phyloP scores from a whole-genome alignment of 2,113 vertebrate genomes.

The Verasper variegatus region DNA sequence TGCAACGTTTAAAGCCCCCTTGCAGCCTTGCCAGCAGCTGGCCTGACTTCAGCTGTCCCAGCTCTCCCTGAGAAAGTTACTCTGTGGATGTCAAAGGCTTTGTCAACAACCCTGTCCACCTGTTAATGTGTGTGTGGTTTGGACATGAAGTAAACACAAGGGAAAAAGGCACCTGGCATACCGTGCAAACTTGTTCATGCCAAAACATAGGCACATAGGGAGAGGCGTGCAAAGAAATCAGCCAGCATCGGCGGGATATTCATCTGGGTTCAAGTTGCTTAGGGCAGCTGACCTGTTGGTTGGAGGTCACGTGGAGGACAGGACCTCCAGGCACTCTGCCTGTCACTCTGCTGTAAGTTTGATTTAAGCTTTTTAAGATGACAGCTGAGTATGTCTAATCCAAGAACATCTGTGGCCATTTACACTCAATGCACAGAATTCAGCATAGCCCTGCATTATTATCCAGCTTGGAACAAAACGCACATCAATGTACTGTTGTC shows the following conservation, averaged over 20 bases:
- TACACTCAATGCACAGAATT: not conserved
- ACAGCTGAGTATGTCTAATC: not conserved
- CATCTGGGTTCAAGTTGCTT: conserved; percentile 16
- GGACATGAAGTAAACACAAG: conserved; percentile 14
- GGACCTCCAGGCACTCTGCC: conserved; percentile 30
- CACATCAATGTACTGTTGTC: conserved; percentile 26
- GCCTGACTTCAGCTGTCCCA: conserved; percentile 6
- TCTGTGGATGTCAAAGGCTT: not conserved
- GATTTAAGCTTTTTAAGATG: conserved; percentile 40
- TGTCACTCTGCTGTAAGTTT: not conserved
- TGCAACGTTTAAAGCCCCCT: not conserved
- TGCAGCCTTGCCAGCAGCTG: not conserved
- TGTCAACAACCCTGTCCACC: conserved; percentile 28
- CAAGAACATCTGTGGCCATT: not conserved
- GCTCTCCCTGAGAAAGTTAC: conserved; percentile 4
- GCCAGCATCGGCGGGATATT: not conserved
- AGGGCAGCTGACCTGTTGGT: conserved; percentile 35
- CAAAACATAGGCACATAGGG: not conserved
- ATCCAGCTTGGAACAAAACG: not conserved
- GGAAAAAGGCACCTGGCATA: conserved; percentile 6
- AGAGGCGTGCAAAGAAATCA: not conserved
- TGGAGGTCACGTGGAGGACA: conserved; percentile 59
- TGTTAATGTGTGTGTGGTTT: conserved; percentile 26
- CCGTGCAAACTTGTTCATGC: not conserved
- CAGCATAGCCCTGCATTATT: not conserved